Evolutionary conservation across 2,888 invertebrate genomes (phyloP), one percentile per base, ranked within the genome.

Genomic region (Acronicta aceris): DNA sequence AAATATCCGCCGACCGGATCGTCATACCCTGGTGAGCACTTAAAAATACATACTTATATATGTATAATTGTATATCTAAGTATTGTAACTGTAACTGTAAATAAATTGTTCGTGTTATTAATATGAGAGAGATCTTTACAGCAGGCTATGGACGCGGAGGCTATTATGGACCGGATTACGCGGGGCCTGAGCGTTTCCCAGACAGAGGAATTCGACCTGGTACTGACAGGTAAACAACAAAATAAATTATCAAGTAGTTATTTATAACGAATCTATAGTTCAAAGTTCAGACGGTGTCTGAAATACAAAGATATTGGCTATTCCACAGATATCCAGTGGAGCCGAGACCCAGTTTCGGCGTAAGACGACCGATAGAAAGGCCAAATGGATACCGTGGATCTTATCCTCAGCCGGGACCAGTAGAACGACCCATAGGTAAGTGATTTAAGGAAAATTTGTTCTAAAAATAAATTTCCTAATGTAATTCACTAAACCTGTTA

Each of bases 1-100:
- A 95, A 95, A 85, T 95, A 95, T 93, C 96, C 96, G 89, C 94
- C 94, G 89, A 92, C 92, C 90, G 94, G 94, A 89, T 91, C 94
- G 67, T 93, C 94, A 81, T 93, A 91, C 80, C 93, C 92, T 81
- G 94, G 94, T 94, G 89, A 93, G 94, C 88, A 88, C 58, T 57
- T 16, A 61, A 55, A 43, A 70, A 61, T 50, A 74, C 21, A 57
- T 64, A 36, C 65, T 43, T n/a, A n/a, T n/a, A 66, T 59, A n/a
- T n/a, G n/a, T 21, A 21, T 21, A 21, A 21, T 21, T 21, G n/a
- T n/a, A n/a, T n/a, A 21, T 21, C 21, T 21, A 21, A 56, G 67
- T 65, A 58, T 21, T 16, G 27, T 0, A 15, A 40, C 12, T 47
- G 16, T 47, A n/a, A n/a, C n/a, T n/a, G n/a, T n/a, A n/a, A n/a